Evolutionary conservation across 2,113 vertebrate genomes (phyloP).

Genomic region (Sceloporus undulatus): DNA sequence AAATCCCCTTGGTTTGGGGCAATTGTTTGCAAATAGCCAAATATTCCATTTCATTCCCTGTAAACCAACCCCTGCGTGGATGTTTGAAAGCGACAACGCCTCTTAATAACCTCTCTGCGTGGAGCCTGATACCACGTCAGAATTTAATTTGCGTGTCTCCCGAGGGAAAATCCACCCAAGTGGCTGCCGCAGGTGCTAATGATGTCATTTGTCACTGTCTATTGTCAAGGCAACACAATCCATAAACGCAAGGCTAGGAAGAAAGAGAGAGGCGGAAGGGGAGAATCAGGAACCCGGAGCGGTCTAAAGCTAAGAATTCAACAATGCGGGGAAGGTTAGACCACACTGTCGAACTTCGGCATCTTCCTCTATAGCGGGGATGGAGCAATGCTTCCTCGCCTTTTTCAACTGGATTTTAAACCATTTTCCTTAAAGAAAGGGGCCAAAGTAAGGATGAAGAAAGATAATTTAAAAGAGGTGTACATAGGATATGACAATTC

Average conservation of each 20-base stretch:
- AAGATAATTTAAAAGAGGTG: too few species aligned
- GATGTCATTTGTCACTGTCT: slow-evolving; percentile 37
- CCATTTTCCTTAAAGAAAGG: too few species aligned
- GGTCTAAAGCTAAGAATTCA: background rate
- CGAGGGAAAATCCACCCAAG: slow-evolving; percentile 19
- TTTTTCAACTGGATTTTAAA: too few species aligned
- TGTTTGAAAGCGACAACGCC: background rate
- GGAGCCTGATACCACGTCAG: slow-evolving; percentile 11
- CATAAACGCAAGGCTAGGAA: background rate
- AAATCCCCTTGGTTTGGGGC: background rate
- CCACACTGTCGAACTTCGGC: background rate
- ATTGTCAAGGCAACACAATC: slow-evolving; percentile 43
- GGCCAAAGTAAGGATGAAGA: too few species aligned
- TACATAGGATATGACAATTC: too few species aligned
- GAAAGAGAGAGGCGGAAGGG: background rate
- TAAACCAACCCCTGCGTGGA: background rate
- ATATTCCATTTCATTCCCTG: background rate
- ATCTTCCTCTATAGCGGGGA: background rate
- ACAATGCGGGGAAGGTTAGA: background rate
- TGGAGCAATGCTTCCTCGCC: too few species aligned
- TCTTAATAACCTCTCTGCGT: background rate
- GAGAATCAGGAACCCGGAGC: background rate
- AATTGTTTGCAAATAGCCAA: background rate
- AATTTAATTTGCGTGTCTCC: background rate
- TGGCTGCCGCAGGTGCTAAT: slow-evolving; percentile 29